Evolutionary conservation across 2,888 invertebrate genomes (phyloP), one percentile per base, ranked within the genome.

Genomic region (Troides aeacus): DNA sequence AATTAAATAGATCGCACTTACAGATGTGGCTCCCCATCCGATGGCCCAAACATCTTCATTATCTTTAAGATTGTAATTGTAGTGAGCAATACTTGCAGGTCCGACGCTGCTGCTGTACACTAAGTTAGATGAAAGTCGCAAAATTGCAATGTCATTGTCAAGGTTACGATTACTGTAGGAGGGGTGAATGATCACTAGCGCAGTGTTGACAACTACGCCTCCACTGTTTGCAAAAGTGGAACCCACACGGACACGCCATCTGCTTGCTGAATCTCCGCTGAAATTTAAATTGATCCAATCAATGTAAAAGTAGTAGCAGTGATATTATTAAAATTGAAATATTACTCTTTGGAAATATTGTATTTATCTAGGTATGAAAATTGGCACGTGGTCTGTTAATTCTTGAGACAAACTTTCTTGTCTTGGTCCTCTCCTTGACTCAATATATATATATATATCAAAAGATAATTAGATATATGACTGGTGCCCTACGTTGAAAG

Each of bases 1-100:
- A 10, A 46, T 15, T 10, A 15, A 46, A 46, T 46, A 15, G 17
- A 36, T 36, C 0, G n/a, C 15, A 71, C 74, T 72, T 71, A 75
- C 74, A 17, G 61, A 39, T 17, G 63, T 72, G 10, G 56, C 17
- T 53, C 91, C 90, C 90, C 90, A 92, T 72, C 93, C 93, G 56
- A 83, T 79, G 21, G 89, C 85, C 78, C 85, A 82, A 0, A 86
- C 83, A 3, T 75, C 73, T 66, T 81, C 77, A 70, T 83, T 80
- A 70, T 85, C 86, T 17, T 70, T 72, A 1, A 86, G 71, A n/a
- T 78, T 75, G 72, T 86, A 88, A 70, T 78, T 82, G 24, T 78
- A 4, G 0, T 84, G 81, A 50, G 88, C 82, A 10, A 87, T 81
- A 8, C 74, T 72, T 6, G 58, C 84, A 4, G 80, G 73, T 4